Evolutionary conservation across 2,797 vertebrate genomes (phyloP).

Genomic region (Odontamblyopus lacepedii): DNA sequence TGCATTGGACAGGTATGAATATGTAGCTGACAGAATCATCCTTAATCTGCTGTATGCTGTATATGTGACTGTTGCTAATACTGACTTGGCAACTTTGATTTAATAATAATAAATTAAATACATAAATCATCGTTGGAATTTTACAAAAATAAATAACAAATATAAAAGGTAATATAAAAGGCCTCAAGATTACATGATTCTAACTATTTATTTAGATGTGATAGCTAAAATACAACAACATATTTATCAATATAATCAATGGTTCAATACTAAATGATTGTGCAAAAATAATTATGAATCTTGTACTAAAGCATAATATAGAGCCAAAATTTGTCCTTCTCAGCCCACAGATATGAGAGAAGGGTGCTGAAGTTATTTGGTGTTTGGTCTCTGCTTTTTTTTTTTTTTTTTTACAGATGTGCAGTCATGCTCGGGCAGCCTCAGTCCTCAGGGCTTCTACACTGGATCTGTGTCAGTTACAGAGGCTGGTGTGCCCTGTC

Average conservation of each 20-base stretch:
- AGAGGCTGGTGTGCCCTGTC: conserved; percentile 71
- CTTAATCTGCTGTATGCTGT: not conserved
- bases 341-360: not conserved
- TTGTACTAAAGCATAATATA: not conserved
- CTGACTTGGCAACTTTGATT: not conserved
- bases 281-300: too few species aligned
- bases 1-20: not conserved
- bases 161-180: too few species aligned
- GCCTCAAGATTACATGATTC: too few species aligned
- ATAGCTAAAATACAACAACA: not conserved
- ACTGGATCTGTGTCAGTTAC: conserved; percentile 82
- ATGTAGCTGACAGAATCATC: not conserved
- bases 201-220: not conserved
- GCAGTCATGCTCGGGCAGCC: conserved; percentile 67
- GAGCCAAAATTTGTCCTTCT: not conserved
- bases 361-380: not conserved
- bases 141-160: too few species aligned
- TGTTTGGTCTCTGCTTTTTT: not conserved
- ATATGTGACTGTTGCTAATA: not conserved
- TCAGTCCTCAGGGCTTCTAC: conserved; percentile 79
- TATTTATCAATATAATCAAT: too few species aligned
- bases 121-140: too few species aligned
- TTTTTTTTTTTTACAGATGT: conserved; percentile 34
- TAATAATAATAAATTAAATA: too few species aligned
- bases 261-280: too few species aligned